A percentile compares a stretch with the other conserved stretches of the same genome.
Evolutionary conservation across 2,888 invertebrate species (phyloP).

Genomic region (Meghimatium bilineatum): DNA sequence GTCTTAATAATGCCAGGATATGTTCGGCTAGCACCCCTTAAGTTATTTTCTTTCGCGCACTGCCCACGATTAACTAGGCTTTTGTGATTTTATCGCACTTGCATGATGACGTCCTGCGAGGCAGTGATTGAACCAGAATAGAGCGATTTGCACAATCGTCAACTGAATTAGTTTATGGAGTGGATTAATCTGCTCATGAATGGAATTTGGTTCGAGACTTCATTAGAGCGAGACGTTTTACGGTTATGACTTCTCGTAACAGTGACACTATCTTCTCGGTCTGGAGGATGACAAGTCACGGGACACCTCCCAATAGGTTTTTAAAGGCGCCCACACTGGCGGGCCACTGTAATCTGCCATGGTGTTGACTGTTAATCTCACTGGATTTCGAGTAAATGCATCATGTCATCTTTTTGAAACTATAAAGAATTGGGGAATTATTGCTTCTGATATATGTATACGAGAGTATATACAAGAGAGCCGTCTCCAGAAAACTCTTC

Average conservation of each 20-base stretch:
- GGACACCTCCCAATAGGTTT: not conserved
- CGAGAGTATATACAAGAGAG: too few species aligned
- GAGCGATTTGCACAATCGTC: constrained; percentile 9
- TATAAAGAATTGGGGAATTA: too few species aligned
- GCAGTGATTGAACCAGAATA: not conserved
- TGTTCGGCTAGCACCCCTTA: not conserved
- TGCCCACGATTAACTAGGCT: not conserved
- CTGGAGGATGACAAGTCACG: not conserved
- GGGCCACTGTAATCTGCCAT: not conserved
- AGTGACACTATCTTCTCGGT: not conserved
- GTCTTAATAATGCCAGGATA: not conserved
- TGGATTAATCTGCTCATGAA: not conserved
- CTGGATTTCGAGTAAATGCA: too few species aligned
- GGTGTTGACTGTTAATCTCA: too few species aligned
- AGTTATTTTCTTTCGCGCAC: not conserved
- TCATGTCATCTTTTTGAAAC: too few species aligned
- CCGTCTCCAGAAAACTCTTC: too few species aligned
- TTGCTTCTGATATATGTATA: too few species aligned
- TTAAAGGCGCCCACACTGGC: not conserved
- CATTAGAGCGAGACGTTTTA: not conserved
- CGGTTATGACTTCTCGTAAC: not conserved
- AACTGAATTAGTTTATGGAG: not conserved
- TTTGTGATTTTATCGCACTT: not conserved
- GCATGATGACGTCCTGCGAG: not conserved
- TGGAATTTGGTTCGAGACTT: not conserved